Percentiles rank a stretch among this genome's conserved stretches.
Conservation (phyloP, 37 sponge, comb jelly and placozoan genomes). For the Crambe crambe region DNA sequence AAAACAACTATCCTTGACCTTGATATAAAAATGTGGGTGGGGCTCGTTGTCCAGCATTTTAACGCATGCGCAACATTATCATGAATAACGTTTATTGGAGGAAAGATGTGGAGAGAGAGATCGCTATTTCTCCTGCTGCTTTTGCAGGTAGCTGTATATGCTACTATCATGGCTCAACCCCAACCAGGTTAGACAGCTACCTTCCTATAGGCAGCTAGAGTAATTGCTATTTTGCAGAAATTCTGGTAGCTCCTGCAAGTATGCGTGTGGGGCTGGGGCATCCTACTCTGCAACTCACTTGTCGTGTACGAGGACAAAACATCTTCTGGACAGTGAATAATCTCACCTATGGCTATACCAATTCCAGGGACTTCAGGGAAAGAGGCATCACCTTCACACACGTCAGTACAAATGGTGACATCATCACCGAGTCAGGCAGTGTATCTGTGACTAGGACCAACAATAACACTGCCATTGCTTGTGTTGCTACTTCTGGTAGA, state of each 20-base stretch:
- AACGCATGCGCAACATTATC: no score
- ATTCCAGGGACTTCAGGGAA: background rate
- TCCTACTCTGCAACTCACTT: background rate
- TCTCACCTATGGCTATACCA: background rate
- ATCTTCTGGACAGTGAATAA: background rate
- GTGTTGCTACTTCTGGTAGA: background rate
- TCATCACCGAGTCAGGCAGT: background rate
- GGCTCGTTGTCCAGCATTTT: no score
- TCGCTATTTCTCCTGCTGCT: no score
- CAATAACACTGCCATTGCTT: background rate
- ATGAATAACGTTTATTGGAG: no score
- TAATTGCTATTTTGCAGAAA: background rate
- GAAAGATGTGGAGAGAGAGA: no score
- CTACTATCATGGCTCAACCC: no score
- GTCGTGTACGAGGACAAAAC: background rate
- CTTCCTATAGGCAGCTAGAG: no score
- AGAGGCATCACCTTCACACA: background rate
- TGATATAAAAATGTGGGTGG: no score
- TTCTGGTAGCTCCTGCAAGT: background rate
- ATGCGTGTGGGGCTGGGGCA: background rate
- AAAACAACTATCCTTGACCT: no score
- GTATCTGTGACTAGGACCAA: no score
- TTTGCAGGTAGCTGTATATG: no score
- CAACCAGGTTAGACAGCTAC: no score
- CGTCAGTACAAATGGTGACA: background rate